phyloP scores from a whole-genome alignment of 2,888 invertebrate genomes.

The Alentia gelatinosa region DNA sequence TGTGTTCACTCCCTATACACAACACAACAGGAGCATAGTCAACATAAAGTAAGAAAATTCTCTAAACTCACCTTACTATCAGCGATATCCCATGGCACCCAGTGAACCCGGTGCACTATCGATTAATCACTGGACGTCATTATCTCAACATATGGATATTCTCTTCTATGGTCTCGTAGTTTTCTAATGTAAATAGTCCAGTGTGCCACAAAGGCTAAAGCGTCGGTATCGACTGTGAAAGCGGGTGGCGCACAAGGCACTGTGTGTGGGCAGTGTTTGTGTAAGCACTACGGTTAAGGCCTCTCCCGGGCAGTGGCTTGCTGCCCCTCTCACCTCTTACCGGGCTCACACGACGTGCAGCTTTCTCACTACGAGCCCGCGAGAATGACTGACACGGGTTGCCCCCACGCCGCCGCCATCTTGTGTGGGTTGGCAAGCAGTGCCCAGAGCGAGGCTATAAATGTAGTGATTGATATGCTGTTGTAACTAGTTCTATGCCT shows the following conservation, averaged over 20 bases:
- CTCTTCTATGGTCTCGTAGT: too few relatives aligned
- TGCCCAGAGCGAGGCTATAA: background rate
- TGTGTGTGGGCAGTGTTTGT: background rate
- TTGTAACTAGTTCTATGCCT: background rate
- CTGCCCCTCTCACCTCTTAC: background rate
- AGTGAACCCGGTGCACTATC: background rate
- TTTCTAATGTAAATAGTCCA: too few relatives aligned
- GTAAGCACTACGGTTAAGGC: background rate
- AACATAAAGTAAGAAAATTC: too few relatives aligned
- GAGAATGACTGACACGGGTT: background rate
- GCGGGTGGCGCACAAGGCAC: background rate
- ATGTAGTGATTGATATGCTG: background rate
- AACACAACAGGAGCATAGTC: too few relatives aligned
- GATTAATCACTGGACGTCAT: too few relatives aligned
- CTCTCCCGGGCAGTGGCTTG: background rate
- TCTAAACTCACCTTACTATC: background rate
- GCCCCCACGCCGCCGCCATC: conserved; percentile 48
- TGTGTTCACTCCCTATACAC: too few relatives aligned
- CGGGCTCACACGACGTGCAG: background rate
- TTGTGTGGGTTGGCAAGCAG: conserved; percentile 43
- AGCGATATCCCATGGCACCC: background rate
- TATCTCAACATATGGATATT: too few relatives aligned
- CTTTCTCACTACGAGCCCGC: background rate
- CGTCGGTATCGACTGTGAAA: background rate
- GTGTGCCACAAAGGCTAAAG: too few relatives aligned